Percentiles rank a stretch among this genome's conserved stretches.
phyloP scores from a whole-genome alignment of 2,888 invertebrate genomes.

The Drosophila demipolita region DNA sequence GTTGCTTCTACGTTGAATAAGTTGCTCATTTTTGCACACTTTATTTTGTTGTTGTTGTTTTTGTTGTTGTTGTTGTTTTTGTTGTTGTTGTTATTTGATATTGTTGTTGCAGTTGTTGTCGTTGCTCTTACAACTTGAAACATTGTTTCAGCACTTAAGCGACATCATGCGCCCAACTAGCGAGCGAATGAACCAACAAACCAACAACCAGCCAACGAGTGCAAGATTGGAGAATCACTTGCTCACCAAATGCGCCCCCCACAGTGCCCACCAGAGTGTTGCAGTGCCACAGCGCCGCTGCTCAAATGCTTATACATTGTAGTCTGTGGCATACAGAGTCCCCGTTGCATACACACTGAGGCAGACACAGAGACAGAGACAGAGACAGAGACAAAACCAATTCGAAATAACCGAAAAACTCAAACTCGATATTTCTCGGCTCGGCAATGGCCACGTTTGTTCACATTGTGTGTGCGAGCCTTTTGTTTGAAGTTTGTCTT shows the following conservation, averaged over 20 bases:
- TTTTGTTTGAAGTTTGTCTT: conserved; percentile 78
- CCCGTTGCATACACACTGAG: conserved; percentile 40
- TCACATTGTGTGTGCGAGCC: conserved; percentile 51
- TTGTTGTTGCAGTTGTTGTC: conserved; percentile 35
- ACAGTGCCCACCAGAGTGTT: too few relatives aligned
- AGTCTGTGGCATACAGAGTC: conserved; percentile 41
- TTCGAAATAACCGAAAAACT: conserved; percentile 41
- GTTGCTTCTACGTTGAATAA: conserved; percentile 77
- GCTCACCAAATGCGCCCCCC: conserved; percentile 46
- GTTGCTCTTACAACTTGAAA: conserved; percentile 79
- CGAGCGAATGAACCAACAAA: conserved; percentile 37
- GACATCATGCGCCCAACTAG: conserved; percentile 70
- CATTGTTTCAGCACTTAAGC: conserved; percentile 81
- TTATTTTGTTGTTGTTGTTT: conserved; percentile 58
- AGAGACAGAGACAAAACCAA: conserved; percentile 22
- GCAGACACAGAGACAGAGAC: conserved; percentile 9
- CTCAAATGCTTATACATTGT: conserved; percentile 75
- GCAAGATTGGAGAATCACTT: conserved; percentile 45
- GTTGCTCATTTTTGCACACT: conserved; percentile 78
- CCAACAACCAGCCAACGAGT: conserved; percentile 11
- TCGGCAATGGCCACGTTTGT: conserved; percentile 25
- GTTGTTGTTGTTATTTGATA: too few relatives aligned
- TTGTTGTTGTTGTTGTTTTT: conserved; percentile 51
- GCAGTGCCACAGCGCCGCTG: conserved; percentile 43
- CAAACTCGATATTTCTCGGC: conserved; percentile 10